A percentile compares a stretch with the other conserved stretches of the same genome.
Conservation (phyloP, 1,140 invertebrate species). For the Temnothorax longispinosus region DNA sequence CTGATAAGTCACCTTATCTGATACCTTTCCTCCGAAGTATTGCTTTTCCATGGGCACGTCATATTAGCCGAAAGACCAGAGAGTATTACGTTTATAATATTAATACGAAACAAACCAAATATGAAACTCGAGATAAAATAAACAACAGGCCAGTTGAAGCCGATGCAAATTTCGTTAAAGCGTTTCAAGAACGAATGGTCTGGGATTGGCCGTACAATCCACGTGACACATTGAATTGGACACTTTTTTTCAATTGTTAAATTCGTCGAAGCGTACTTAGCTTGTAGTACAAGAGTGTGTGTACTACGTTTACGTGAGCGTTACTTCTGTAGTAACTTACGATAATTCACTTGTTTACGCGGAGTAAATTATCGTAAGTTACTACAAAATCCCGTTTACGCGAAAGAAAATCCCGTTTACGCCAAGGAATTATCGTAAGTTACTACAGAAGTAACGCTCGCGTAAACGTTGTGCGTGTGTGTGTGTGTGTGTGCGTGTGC, state of each 20-base stretch:
- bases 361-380: too few relatives aligned
- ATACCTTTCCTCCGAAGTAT: conserved; percentile 60
- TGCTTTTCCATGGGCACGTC: conserved; percentile 86
- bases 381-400: too few relatives aligned
- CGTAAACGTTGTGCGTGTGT: too few relatives aligned
- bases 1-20: too few relatives aligned
- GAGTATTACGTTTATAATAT: conserved; percentile 87
- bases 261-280: conserved; percentile 49
- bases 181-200: conserved; percentile 71
- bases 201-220: conserved; percentile 69
- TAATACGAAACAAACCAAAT: conserved; percentile 76
- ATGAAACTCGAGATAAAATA: conserved; percentile 79
- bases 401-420: too few relatives aligned
- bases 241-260: conserved; percentile 53
- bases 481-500: too few relatives aligned
- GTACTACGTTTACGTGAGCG: too few relatives aligned
- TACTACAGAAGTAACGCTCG: too few relatives aligned
- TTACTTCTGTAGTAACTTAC: too few relatives aligned
- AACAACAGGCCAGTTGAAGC: conserved; percentile 67
- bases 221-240: conserved; percentile 58
- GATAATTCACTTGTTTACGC: too few relatives aligned
- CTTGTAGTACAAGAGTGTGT: not conserved
- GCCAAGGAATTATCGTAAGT: too few relatives aligned
- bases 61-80: conserved; percentile 82
- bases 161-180: conserved; percentile 75